These are phyloP conservation scores for Balaeniceps rex DNA, from an alignment of 2,113 vertebrate genomes.

Conservation along the genomic window DNA sequence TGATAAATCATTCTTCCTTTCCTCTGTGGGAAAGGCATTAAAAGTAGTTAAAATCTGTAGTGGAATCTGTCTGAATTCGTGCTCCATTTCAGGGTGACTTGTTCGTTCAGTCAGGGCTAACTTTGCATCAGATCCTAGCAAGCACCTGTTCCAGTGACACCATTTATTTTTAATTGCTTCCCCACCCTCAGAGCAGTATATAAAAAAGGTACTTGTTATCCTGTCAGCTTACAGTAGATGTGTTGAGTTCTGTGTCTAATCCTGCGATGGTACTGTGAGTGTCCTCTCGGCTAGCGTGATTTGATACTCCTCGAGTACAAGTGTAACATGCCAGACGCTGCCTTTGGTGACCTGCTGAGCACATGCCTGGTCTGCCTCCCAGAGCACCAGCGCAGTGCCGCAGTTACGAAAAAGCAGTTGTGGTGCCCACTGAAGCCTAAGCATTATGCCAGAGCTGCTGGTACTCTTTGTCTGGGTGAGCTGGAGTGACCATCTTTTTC, in stretches of 20 bases:
- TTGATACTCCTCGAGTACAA: neutral
- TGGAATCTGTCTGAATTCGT: neutral
- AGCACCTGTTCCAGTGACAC: neutral
- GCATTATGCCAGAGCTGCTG: neutral
- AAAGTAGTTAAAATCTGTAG: neutral
- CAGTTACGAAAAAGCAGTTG: too few species aligned
- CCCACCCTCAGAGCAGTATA: neutral
- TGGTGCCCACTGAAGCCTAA: neutral
- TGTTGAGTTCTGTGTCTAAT: neutral
- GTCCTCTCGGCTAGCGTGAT: neutral
- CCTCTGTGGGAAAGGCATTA: neutral
- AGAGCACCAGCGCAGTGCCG: fast-evolving
- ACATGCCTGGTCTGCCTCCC: neutral
- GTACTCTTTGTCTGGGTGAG: neutral
- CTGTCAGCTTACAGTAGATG: neutral
- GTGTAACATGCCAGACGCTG: fast-evolving
- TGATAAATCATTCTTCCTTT: neutral
- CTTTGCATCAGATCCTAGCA: neutral
- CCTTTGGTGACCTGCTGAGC: neutral
- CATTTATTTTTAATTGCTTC: constrained; percentile 9
- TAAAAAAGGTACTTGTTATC: neutral
- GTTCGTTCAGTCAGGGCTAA: neutral
- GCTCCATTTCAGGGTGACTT: neutral
- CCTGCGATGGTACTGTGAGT: too few species aligned
- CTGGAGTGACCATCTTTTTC: neutral